phyloP scores from a whole-genome alignment of 2,888 invertebrate genomes.

The Megalurothrips usitatus region DNA sequence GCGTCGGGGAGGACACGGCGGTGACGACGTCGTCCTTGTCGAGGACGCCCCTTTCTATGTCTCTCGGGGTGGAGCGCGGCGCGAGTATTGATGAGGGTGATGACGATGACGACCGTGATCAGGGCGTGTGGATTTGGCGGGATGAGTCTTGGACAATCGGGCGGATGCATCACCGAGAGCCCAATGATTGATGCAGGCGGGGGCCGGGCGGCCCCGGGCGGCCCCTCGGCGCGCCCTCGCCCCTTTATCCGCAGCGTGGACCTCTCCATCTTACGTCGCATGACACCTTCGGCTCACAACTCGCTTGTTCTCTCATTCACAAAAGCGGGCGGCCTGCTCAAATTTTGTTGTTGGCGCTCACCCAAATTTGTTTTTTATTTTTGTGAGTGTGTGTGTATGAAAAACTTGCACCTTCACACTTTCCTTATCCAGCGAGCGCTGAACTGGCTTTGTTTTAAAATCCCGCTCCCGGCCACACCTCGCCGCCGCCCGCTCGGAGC shows the following conservation, averaged over 20 bases:
- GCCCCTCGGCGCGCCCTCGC: neutral
- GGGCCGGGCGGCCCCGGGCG: neutral
- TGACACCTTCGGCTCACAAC: neutral
- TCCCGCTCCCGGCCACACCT: too few species aligned
- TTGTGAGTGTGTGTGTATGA: too few species aligned
- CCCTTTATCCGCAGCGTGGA: neutral
- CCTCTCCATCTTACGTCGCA: too few species aligned
- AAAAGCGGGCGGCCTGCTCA: neutral
- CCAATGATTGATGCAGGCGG: neutral
- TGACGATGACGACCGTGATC: neutral
- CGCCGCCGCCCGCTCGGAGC: neutral
- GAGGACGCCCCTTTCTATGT: too few species aligned
- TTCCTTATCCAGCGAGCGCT: neutral
- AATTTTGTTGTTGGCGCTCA: neutral
- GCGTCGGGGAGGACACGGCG: too few species aligned
- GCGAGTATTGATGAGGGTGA: neutral
- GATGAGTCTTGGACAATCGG: slow-evolving; percentile 16
- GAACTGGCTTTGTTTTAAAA: too few species aligned
- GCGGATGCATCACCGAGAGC: neutral
- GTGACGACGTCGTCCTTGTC: too few species aligned
- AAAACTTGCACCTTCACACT: neutral
- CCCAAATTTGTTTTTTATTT: too few species aligned
- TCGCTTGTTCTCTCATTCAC: neutral
- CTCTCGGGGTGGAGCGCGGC: neutral
- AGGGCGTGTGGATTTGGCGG: neutral